Evolutionary conservation across 2,797 vertebrate genomes (phyloP).

Genomic region (Tiaroga cobitis): DNA sequence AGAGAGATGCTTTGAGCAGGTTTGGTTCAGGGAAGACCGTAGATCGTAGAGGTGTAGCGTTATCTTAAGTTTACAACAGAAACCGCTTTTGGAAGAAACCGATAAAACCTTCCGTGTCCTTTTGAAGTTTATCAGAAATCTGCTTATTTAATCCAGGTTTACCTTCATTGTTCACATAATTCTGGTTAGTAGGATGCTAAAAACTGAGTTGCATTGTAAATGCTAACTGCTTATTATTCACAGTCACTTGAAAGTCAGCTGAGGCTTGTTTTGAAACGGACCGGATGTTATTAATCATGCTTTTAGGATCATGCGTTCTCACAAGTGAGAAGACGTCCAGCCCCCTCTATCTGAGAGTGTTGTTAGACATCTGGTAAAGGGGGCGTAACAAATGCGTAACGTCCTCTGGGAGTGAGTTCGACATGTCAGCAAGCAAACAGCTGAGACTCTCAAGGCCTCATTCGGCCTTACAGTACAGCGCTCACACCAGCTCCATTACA

Average conservation of each 20-base stretch:
- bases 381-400: constrained; percentile 54
- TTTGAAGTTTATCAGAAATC: neutral
- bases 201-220: neutral
- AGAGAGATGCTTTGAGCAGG: neutral
- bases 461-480: neutral
- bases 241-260: constrained; percentile 29
- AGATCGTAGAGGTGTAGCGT: constrained; percentile 16
- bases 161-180: neutral
- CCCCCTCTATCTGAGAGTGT: constrained; percentile 42
- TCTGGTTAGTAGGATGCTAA: neutral
- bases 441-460: constrained; percentile 55
- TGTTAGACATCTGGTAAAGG: constrained; percentile 54
- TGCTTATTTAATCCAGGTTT: neutral
- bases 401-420: constrained; percentile 53
- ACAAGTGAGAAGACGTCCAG: constrained; percentile 20
- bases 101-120: constrained; percentile 40
- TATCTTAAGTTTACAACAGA: constrained; percentile 40
- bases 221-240: neutral
- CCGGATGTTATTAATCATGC: constrained; percentile 41
- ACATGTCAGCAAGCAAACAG: constrained; percentile 59
- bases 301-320: constrained; percentile 19
- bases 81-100: constrained; percentile 24
- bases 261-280: constrained; percentile 18
- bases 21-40: neutral
- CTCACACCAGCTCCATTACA: constrained; percentile 45